phyloP scores from a whole-genome alignment of 2,113 vertebrate genomes.

The Rhagologus leucostigma region DNA sequence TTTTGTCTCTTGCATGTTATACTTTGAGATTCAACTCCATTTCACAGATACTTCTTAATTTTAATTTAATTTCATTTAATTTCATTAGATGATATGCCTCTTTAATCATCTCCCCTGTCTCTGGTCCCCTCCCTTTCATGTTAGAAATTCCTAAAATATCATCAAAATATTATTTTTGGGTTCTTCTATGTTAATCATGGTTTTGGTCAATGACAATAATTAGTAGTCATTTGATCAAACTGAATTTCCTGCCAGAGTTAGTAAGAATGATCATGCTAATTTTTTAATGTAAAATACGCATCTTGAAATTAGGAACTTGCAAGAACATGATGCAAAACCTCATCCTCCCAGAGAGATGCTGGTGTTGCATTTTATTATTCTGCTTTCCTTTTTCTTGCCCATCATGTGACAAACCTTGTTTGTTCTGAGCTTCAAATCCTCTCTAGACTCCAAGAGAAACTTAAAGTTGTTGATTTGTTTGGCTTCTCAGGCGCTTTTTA shows the following conservation, averaged over 20 bases:
- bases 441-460: background rate
- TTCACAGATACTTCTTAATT: background rate
- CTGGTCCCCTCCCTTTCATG: background rate
- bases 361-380: background rate
- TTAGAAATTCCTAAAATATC: background rate
- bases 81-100: background rate
- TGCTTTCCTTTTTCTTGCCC: background rate
- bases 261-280: background rate
- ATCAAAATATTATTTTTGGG: background rate
- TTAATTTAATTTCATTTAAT: background rate
- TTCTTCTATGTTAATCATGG: background rate
- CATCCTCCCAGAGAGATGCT: background rate
- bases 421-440: background rate
- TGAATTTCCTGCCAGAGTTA: background rate
- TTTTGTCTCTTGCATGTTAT: background rate
- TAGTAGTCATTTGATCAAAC: background rate
- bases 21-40: background rate
- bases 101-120: background rate
- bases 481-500: conserved; percentile 5
- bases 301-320: background rate
- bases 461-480: background rate
- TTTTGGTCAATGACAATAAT: background rate
- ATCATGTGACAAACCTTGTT: background rate
- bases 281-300: background rate
- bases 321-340: background rate